Percentiles rank a stretch among this genome's conserved stretches.
These are phyloP conservation scores for Chaetogeoica ovagalla DNA, from an alignment of 2,888 invertebrate species.

Conservation along the genomic window DNA sequence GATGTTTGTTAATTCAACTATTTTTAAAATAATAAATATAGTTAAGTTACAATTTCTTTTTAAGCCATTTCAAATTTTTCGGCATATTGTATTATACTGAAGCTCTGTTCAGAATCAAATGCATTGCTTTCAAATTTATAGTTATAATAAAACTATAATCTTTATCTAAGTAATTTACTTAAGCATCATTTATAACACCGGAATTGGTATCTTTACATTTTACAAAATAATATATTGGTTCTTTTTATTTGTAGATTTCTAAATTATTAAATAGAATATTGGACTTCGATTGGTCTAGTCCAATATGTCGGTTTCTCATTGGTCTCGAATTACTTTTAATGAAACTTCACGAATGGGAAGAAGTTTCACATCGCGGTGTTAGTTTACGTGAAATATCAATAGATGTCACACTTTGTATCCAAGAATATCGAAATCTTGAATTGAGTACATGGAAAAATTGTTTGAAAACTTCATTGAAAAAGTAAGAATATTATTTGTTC, in stretches of 20 bases:
- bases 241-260: neutral
- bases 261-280: constrained; percentile 69
- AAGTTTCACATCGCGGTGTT: constrained; percentile 83
- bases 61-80: no score
- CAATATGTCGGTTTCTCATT: constrained; percentile 84
- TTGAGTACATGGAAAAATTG: constrained; percentile 85
- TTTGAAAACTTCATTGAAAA: constrained; percentile 70
- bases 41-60: no score
- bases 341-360: constrained; percentile 80
- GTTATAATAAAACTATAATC: no score
- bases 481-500: constrained; percentile 59
- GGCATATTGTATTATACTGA: no score
- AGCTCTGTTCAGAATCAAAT: no score
- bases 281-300: constrained; percentile 75
- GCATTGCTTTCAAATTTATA: no score
- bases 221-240: constrained; percentile 13
- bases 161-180: no score
- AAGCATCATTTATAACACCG: no score
- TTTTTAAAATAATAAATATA: no score
- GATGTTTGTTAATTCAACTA: no score
- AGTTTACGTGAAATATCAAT: constrained; percentile 67
- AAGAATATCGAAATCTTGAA: constrained; percentile 89
- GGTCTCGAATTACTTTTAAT: constrained; percentile 83
- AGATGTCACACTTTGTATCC: constrained; percentile 75
- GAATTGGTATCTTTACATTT: constrained; percentile 15